A percentile compares a stretch with the other conserved stretches of the same genome.
phyloP scores from a whole-genome alignment of 1,140 invertebrate genomes.

The Sinonovacula constricta region DNA sequence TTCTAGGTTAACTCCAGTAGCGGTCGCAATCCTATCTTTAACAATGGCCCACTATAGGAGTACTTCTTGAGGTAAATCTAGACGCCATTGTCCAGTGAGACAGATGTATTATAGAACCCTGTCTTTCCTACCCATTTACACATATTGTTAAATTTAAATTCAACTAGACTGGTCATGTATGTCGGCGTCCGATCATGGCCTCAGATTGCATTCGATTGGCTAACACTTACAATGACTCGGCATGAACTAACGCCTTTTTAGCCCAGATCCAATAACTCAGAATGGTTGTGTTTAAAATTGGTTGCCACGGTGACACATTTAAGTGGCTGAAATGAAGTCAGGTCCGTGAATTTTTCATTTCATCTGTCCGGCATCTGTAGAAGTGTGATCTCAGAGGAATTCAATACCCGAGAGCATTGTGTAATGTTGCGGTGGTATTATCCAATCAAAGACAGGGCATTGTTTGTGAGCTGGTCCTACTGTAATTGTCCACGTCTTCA shows the following conservation, averaged over 20 bases:
- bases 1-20: conserved; percentile 36
- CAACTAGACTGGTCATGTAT: conserved; percentile 35
- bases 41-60: neutral
- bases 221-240: conserved; percentile 39
- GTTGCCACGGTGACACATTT: conserved; percentile 27
- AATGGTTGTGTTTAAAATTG: conserved; percentile 17
- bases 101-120: neutral
- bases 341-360: conserved; percentile 24
- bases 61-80: neutral
- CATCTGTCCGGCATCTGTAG: conserved; percentile 46
- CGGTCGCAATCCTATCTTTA: neutral
- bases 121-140: conserved; percentile 4
- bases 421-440: conserved; percentile 3
- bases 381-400: conserved; percentile 6
- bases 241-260: conserved; percentile 23
- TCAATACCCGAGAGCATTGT: conserved; percentile 43
- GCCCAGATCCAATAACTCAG: conserved; percentile 13
- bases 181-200: conserved; percentile 6
- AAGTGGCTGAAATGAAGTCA: conserved; percentile 21
- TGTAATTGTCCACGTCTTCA: neutral
- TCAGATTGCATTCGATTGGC: conserved; percentile 45
- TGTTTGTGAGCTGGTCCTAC: neutral
- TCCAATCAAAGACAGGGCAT: neutral
- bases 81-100: neutral
- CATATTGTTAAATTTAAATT: conserved; percentile 39